Evolutionary conservation across 2,113 vertebrate species (phyloP).

Genomic region (Esox niger): DNA sequence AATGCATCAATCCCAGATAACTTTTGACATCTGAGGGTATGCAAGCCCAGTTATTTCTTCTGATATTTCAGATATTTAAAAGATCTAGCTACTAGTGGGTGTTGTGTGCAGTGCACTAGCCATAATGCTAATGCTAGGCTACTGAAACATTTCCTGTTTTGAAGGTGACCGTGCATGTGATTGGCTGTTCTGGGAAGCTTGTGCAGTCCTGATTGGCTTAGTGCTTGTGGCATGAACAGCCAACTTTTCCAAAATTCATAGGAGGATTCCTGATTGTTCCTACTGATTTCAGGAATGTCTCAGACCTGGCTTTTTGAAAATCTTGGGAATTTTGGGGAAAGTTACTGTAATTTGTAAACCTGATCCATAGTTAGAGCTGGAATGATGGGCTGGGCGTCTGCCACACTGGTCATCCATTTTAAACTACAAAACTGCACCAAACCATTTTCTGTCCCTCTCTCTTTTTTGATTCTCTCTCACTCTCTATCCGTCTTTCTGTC

Average conservation of each 20-base stretch:
- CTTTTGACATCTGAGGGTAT: too few relatives aligned
- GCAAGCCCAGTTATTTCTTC: background rate
- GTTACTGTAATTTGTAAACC: too few relatives aligned
- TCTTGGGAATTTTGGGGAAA: slow-evolving; percentile 10
- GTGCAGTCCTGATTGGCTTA: too few relatives aligned
- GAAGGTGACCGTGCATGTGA: too few relatives aligned
- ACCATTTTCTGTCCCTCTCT: slow-evolving; percentile 25
- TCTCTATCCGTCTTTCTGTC: slow-evolving; percentile 1
- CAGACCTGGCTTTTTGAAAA: slow-evolving; percentile 49
- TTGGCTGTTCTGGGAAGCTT: too few relatives aligned
- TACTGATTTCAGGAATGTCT: too few relatives aligned
- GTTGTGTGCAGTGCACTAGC: slow-evolving; percentile 30
- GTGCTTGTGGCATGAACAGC: too few relatives aligned
- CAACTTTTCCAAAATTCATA: too few relatives aligned
- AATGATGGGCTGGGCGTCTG: slow-evolving; percentile 49
- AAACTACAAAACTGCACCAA: slow-evolving; percentile 27
- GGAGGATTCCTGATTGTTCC: slow-evolving; percentile 15
- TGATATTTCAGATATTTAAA: slow-evolving; percentile 20
- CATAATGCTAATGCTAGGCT: slow-evolving; percentile 21
- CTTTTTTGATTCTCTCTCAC: slow-evolving; percentile 34
- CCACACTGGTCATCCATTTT: slow-evolving; percentile 24
- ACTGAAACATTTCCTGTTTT: too few relatives aligned
- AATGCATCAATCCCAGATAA: background rate
- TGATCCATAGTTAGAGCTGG: slow-evolving; percentile 19
- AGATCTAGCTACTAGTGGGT: slow-evolving; percentile 32